Evolutionary conservation across 2,113 vertebrate species (phyloP), one percentile per base, ranked within the genome.

Genomic region (Aphyosemion australe): DNA sequence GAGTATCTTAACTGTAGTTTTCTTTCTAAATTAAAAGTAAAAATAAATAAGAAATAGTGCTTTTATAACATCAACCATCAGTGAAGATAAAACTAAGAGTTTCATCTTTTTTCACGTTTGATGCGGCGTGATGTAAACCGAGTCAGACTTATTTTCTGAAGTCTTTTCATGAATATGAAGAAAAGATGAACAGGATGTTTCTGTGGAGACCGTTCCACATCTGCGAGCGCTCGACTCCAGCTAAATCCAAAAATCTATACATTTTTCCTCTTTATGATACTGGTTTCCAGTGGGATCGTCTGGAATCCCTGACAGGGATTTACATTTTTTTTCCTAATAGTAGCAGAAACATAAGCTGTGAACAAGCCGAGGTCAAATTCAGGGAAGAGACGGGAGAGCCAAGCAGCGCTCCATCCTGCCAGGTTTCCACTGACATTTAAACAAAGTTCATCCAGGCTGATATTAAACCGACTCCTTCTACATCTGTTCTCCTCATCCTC

Each of bases 351-450:
- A 61, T 52, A 80, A 77, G 65, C 39, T 57, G 63, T 46, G 54
- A 65, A 64, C 51, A 54, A 47, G 1, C 39, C 8, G 2, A 59
- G 68, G 65, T 75, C 67, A 21, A 15, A 67, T 61, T 74, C 51
- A 51, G 12, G 8, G 39, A 5, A 56, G 68, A 16, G 48, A 21
- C 37, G 42, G 8, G 8, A 34, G 57, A 49, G 62, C 60, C 61
- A 53, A 71, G 50, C 66, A 73, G 54, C 47, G 32, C 66, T 87
- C 61, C 62, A 43, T 75, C 63, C 75, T 77, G 76, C 84, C 89
- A 79, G 77, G 65, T 84, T 85, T 86, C 85, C 80, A 65, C 82
- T 87, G 88, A 88, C 86, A 88, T 92, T 89, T 88, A 67, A 74
- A 61, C 85, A 86, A 82, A 89, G 91, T 85, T 87, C 86, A 86